phyloP scores from a whole-genome alignment of 2,113 vertebrate species.

The Camelus bactrianus region DNA sequence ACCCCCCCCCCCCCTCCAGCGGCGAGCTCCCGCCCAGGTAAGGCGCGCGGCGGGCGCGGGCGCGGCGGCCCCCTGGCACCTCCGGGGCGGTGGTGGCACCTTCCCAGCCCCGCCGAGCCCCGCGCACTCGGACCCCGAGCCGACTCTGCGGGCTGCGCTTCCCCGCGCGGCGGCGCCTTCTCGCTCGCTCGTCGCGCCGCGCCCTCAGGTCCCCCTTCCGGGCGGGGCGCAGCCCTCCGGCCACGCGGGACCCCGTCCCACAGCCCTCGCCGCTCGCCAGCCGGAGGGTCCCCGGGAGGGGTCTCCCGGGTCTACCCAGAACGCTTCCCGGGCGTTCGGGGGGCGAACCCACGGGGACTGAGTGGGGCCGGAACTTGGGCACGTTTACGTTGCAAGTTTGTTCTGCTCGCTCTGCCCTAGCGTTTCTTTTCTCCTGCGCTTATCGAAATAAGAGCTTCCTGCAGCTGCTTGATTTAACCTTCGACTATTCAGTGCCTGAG shows the following conservation, averaged over 20 bases:
- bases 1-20: background rate
- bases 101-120: background rate
- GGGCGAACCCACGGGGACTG: background rate
- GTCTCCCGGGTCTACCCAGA: background rate
- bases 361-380: background rate
- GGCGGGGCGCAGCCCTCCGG: background rate
- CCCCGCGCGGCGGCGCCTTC: background rate
- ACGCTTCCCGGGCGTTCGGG: background rate
- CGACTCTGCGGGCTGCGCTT: background rate
- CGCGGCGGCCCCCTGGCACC: background rate
- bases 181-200: background rate
- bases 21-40: conserved; percentile 11
- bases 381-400: background rate
- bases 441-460: background rate
- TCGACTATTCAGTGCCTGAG: background rate
- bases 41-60: background rate
- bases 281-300: background rate
- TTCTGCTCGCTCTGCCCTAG: background rate
- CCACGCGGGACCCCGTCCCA: background rate
- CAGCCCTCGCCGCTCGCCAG: background rate
- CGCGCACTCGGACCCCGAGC: background rate
- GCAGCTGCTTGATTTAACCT: background rate
- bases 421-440: background rate
- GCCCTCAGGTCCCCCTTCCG: fast-evolving
- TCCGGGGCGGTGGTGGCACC: background rate